Base-by-base conservation (phyloP, 2,888 invertebrate species). In the Troides helena region DNA sequence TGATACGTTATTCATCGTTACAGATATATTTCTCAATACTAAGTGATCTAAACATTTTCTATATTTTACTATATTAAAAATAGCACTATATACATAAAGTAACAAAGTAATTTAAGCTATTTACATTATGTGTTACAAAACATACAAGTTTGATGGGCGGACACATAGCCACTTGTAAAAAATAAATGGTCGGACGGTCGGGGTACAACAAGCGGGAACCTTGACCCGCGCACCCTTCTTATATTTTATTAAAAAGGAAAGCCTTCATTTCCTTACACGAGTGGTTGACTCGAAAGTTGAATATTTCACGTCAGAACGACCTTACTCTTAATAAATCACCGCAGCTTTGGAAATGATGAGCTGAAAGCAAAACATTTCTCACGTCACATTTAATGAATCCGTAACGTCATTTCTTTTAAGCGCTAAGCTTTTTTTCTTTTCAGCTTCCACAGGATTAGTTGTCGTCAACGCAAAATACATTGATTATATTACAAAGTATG, bases 241-340 rank as follows among this genome's bases (percentile, higher is more conserved):
- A 70, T 70, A 70, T 62, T 61, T 70, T 66, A 66, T 70, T 66
- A 46, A 66, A 50, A 59, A 65, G 62, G 58, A 57, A 25, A 43
- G 64, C 62, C 62, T 63, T 70, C 62, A 66, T 70, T 70, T 70
- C 65, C 66, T 65, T 66, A 46, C 59, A 66, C 66, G 39, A 66
- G 65, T 66, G 66, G 70, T 66, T 66, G 62, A 62, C 39, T 62
- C 39, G 58, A 70, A 66, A 63, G 39, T 70, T 70, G 70, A 70
- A 62, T 63, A 70, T 66, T 70, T 69, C 46, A 66, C 36, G 65
- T 62, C 62, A 39, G 57, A 61, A 60, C 56, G 43, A 12, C 21
- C 65, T 46, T 21, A 30, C 65, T 58, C 50, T 62, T 69, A 66
- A 69, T 69, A 65, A 69, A 66, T 69, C 69, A 62, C 56, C 46